Percentiles rank a stretch among this genome's conserved stretches.
Conservation (phyloP, 2,113 vertebrate species). For the Porphyrio hochstetteri region DNA sequence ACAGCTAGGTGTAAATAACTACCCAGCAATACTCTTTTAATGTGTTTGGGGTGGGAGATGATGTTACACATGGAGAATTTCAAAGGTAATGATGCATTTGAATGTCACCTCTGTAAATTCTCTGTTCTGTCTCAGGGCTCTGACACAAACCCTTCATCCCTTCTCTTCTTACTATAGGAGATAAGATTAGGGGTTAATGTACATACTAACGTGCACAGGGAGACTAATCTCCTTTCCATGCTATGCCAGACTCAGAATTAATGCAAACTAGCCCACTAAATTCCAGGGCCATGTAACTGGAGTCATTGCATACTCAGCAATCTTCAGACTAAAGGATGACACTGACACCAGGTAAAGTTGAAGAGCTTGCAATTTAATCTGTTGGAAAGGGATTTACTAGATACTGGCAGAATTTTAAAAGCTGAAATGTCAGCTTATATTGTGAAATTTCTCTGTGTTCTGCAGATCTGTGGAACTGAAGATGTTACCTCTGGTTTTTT, state of each 20-base stretch:
- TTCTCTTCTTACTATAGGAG: not conserved
- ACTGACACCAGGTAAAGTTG: constrained; percentile 14
- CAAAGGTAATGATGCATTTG: not conserved
- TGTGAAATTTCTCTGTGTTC: not conserved
- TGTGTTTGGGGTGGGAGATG: not conserved
- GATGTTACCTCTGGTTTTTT: not conserved
- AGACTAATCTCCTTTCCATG: not conserved
- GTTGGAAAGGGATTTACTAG: not conserved
- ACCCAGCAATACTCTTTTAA: not conserved
- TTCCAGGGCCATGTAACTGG: not conserved
- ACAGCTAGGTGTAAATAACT: not conserved
- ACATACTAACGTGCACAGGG: not conserved
- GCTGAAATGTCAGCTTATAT: not conserved
- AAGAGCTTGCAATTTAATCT: constrained; percentile 12
- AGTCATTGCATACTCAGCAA: not conserved
- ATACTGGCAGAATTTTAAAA: not conserved
- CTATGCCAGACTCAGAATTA: not conserved
- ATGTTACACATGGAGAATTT: not conserved
- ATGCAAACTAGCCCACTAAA: not conserved
- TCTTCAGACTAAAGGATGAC: not conserved
- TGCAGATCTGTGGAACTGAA: not conserved
- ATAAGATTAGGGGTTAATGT: not conserved
- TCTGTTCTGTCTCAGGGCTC: not conserved
- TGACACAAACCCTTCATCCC: not conserved
- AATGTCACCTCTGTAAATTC: not conserved